Conservation (phyloP, 2,797 vertebrate species). For the Anabas testudineus region DNA sequence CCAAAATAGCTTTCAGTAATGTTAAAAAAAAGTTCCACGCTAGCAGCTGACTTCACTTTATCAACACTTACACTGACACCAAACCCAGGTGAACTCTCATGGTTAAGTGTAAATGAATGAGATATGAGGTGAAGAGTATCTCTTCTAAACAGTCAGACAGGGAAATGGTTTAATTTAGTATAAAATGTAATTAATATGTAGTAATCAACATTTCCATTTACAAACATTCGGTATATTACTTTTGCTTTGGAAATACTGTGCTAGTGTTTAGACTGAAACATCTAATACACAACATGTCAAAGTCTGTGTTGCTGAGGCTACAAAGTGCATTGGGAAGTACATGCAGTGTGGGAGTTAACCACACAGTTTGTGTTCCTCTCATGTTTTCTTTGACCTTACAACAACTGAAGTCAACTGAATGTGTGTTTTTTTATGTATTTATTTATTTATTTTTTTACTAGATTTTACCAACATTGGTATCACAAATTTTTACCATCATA, state of each 20-base stretch:
- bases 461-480: too few species aligned
- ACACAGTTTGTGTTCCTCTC: constrained; percentile 13
- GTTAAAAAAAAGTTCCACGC: neutral
- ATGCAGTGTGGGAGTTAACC: constrained; percentile 26
- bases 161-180: neutral
- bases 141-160: neutral
- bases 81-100: constrained; percentile 3
- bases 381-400: constrained; percentile 8
- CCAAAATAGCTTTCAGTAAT: constrained; percentile 1
- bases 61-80: constrained; percentile 20
- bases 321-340: neutral
- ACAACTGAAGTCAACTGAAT: too few species aligned
- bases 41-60: constrained; percentile 28
- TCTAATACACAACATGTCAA: neutral
- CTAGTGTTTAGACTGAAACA: neutral
- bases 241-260: neutral
- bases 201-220: neutral
- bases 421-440: too few species aligned
- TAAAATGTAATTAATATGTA: neutral
- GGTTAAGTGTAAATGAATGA: neutral
- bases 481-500: too few species aligned
- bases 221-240: neutral
- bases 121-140: neutral
- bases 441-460: too few species aligned
- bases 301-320: neutral